Evolutionary conservation across 2,797 vertebrate species (phyloP).

Genomic region (Thaleichthys pacificus): DNA sequence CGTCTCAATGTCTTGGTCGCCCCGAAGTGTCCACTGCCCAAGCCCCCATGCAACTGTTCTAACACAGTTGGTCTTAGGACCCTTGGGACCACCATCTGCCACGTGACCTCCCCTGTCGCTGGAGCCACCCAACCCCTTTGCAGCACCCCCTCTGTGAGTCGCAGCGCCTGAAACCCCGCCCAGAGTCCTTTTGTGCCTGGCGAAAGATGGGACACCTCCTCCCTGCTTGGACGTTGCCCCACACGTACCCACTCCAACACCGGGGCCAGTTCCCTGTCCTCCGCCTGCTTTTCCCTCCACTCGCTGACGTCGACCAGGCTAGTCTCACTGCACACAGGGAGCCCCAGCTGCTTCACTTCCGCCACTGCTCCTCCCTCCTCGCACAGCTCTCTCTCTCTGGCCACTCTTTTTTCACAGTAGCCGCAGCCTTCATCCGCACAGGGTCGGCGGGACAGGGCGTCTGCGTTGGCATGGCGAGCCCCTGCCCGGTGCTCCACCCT

Average conservation of each 20-base stretch:
- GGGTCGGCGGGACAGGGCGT: neutral
- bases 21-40: conserved; percentile 13
- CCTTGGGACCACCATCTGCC: conserved; percentile 20
- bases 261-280: neutral
- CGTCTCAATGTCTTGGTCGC: neutral
- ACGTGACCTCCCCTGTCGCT: conserved; percentile 15
- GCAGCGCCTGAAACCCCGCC: neutral
- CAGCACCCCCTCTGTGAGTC: neutral
- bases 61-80: neutral
- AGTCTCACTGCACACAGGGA: no score
- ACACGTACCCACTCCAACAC: neutral
- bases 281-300: neutral
- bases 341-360: no score
- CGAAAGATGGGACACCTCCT: neutral
- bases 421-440: no score
- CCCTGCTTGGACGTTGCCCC: neutral
- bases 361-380: no score
- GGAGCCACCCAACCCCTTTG: conserved; percentile 17
- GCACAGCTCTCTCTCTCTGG: no score
- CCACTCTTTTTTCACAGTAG: no score
- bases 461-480: no score
- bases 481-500: neutral
- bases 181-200: conserved; percentile 12
- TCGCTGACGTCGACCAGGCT: no score
- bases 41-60: neutral